phyloP scores from a whole-genome alignment of 2,113 vertebrate genomes.

The Varanus salvator region DNA sequence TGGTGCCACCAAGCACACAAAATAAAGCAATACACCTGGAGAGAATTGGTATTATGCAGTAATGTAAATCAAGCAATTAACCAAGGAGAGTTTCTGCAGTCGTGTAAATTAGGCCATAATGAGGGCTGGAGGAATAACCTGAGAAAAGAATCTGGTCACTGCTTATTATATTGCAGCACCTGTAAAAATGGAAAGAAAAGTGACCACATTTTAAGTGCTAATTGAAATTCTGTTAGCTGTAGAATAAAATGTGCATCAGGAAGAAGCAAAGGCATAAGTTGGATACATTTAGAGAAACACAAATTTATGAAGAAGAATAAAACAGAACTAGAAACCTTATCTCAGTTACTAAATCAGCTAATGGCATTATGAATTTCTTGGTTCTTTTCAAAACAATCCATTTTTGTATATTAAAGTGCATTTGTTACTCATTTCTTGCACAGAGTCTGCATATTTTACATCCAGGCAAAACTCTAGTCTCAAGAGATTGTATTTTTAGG shows the following conservation, averaged over 20 bases:
- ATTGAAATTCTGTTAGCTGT: background rate
- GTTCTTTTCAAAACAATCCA: background rate
- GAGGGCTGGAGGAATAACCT: conserved; percentile 2
- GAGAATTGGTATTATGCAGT: background rate
- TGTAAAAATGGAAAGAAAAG: background rate
- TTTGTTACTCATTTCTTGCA: background rate
- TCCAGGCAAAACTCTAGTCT: too few relatives aligned
- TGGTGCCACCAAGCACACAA: conserved; percentile 25
- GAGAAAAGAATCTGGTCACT: background rate
- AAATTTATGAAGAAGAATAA: background rate
- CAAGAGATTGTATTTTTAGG: background rate
- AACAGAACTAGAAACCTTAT: background rate
- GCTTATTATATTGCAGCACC: conserved; percentile 1
- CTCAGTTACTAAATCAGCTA: background rate
- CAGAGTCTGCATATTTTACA: background rate
- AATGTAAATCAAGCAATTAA: conserved; percentile 16
- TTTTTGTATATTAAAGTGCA: background rate
- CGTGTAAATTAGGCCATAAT: background rate
- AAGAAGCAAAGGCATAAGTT: background rate
- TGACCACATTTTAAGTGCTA: conserved; percentile 4
- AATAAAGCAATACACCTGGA: background rate
- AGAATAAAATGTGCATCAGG: background rate
- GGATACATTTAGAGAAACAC: background rate
- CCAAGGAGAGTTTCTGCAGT: background rate
- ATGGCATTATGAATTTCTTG: background rate